Base-by-base conservation (phyloP, 2,797 vertebrate species). In the Cynopterus sphinx region DNA sequence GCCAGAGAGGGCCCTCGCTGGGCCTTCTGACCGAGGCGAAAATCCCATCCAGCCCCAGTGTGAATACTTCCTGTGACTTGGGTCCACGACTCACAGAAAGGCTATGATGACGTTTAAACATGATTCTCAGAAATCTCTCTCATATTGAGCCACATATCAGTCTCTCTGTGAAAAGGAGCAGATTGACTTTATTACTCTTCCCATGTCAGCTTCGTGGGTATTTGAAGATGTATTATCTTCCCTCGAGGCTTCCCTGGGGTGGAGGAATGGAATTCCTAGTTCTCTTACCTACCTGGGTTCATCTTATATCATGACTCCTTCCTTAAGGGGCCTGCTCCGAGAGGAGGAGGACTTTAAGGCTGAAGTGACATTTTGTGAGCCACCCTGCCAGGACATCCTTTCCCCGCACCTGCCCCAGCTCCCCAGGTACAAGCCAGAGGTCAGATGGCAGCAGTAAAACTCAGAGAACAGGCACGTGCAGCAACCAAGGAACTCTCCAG, bases 261-360 rank as follows among this genome's bases (percentile, higher is more conserved):
- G 16, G 28, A 8, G 11, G 16, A 46, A 22, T 73, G 26, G 43
- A 36, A 59, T 68, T 57, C 55, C 31, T 24, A 36, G 19, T 77
- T 83, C 61, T 53, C 77, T 83, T 57, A 57, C 51, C 89, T 39
- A 82, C 17, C 3, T 33, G 28, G n/a, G 11, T 26, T 43, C 22
- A 33, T 16, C 31, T 85, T 61, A 61, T 77, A n/a, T 31, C 49
- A 59, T 49, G 12, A 57, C 1, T 65, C 67, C 19, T 65, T 75
- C 59, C 85, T 87, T 71, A 36, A 90, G 31, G 55, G 36, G 22
- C 9, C 31, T 24, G 24, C 33, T 87, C 46, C 16, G 0, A 55
- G 11, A 75, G 41, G 78, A 96, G 46, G 26, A 84, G 57, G 74
- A 17, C 31, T 92, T 78, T 53, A 43, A 93, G 43, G 26, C 5